Conservation (phyloP, 2,888 invertebrate species). For the Andrena chrysosceles region DNA sequence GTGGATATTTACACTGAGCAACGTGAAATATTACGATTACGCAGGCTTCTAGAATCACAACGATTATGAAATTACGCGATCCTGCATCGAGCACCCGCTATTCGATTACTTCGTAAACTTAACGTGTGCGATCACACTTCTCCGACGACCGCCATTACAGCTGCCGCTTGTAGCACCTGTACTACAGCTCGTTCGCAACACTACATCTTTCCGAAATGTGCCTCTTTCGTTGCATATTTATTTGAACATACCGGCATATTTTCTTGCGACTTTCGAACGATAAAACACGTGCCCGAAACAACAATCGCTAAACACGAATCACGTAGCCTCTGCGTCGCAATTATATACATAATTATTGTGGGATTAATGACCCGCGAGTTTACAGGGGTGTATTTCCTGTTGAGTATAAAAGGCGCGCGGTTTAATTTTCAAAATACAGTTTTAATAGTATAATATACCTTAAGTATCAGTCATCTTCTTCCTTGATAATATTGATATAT, state of each 20-base stretch:
- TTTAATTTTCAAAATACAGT: neutral
- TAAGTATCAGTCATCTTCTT: neutral
- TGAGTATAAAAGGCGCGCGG: neutral
- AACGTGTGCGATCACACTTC: conserved; percentile 34
- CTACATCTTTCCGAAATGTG: conserved; percentile 11
- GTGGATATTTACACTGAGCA: conserved; percentile 35
- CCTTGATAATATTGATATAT: neutral
- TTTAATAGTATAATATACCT: neutral
- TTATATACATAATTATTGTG: conserved; percentile 44
- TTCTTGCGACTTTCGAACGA: neutral
- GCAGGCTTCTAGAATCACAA: neutral
- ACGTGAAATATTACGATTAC: conserved; percentile 21
- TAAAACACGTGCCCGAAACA: neutral
- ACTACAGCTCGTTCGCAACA: conserved; percentile 24
- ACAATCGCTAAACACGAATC: neutral
- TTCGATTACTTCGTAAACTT: conserved; percentile 9
- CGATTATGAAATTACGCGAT: neutral
- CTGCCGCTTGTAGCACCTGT: conserved; percentile 43
- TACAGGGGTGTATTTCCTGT: conserved; percentile 47
- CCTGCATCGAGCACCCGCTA: neutral
- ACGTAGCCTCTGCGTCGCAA: conserved; percentile 10
- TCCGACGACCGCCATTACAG: conserved; percentile 68
- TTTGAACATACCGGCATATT: neutral
- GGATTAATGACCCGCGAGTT: conserved; percentile 55
- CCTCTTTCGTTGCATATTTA: conserved; percentile 3